Percentiles rank a stretch among this genome's conserved stretches.
These are phyloP conservation scores for Oedothorax gibbosus DNA, from an alignment of 1,140 invertebrate genomes.

Conservation along the genomic window DNA sequence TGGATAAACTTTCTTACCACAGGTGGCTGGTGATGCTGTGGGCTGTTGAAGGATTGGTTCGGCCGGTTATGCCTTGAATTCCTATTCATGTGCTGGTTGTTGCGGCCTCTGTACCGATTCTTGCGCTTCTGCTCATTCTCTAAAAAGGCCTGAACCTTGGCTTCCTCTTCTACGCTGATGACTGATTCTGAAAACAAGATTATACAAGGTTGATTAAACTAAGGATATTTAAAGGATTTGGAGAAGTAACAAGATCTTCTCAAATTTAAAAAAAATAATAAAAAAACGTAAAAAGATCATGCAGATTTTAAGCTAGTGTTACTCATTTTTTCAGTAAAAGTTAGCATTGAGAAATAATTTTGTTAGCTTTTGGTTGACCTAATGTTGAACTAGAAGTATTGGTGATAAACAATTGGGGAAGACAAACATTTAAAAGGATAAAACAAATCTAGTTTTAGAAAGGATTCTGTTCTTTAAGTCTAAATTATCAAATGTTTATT, in stretches of 20 bases:
- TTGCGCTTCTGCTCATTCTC: conserved; percentile 48
- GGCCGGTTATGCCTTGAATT: background rate
- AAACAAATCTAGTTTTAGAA: too few relatives aligned
- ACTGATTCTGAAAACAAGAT: conserved; percentile 30
- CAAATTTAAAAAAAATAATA: background rate
- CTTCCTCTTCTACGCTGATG: conserved; percentile 45
- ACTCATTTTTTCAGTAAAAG: background rate
- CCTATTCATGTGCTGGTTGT: background rate
- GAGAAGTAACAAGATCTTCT: background rate
- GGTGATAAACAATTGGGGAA: too few relatives aligned
- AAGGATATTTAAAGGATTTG: background rate
- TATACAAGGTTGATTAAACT: background rate
- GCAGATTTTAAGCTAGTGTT: background rate
- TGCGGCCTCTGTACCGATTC: conserved; percentile 37
- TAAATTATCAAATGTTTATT: too few relatives aligned
- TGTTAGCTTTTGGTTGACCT: background rate
- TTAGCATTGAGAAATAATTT: background rate
- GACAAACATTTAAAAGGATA: too few relatives aligned
- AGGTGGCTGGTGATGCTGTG: conserved; percentile 29
- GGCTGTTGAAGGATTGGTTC: conserved; percentile 1
- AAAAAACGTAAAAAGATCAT: background rate
- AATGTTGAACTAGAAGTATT: too few relatives aligned
- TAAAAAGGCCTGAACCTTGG: conserved; percentile 47
- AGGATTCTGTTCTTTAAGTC: too few relatives aligned
- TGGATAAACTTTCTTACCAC: background rate